Conservation (phyloP, 2,797 vertebrate genomes). For the Smutsia gigantea region DNA sequence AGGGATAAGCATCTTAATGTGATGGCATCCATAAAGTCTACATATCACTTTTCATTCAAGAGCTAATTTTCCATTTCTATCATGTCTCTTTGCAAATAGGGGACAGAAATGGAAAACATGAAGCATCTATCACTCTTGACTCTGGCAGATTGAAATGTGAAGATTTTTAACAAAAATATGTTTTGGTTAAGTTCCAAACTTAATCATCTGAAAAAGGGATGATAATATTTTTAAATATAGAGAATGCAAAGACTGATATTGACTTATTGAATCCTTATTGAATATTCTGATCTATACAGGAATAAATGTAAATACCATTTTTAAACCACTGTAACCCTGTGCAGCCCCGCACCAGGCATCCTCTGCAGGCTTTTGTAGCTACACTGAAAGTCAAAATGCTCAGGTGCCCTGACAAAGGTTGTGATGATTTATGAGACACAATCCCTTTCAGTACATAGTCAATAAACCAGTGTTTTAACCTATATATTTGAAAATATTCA, state of each 20-base stretch:
- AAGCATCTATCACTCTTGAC: not conserved
- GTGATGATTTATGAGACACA: not conserved
- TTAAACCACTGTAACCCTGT: not conserved
- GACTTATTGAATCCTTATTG: not conserved
- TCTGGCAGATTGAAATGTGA: not conserved
- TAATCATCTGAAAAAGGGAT: not conserved
- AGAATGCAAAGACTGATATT: constrained; percentile 46
- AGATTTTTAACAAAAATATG: not conserved
- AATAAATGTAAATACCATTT: constrained; percentile 50
- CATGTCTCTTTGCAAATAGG: not conserved
- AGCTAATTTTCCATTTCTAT: not conserved
- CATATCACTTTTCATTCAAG: not conserved
- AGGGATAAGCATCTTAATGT: not conserved
- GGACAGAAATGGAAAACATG: not conserved
- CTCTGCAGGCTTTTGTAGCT: not conserved
- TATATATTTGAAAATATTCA: constrained; percentile 48
- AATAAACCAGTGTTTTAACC: constrained; percentile 49
- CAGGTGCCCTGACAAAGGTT: constrained; percentile 9
- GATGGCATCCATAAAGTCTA: not conserved
- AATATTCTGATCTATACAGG: constrained; percentile 20
- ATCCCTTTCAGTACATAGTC: not conserved
- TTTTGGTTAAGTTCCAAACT: constrained; percentile 43
- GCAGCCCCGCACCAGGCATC: not conserved
- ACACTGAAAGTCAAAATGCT: constrained; percentile 22
- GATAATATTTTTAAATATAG: constrained; percentile 47